These are phyloP conservation scores for Clinocottus analis DNA, from an alignment of 2,113 vertebrate genomes.

Conservation along the genomic window DNA sequence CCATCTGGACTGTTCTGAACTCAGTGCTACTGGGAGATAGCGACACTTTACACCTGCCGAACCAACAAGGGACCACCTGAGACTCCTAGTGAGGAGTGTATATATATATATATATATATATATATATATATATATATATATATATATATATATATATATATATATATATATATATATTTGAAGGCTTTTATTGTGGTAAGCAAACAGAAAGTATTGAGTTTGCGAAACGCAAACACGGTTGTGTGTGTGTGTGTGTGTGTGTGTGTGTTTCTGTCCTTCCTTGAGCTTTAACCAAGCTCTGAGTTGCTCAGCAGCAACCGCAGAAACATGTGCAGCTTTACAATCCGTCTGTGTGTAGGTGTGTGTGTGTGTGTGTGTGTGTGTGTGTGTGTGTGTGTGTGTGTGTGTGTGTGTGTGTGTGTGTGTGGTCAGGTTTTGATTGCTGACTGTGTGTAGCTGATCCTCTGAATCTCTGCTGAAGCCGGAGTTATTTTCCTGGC, in stretches of 20 bases:
- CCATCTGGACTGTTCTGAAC: neutral
- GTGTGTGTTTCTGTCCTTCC: neutral
- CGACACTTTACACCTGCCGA: neutral
- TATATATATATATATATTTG: too few relatives aligned
- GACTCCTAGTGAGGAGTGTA: too few relatives aligned
- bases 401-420: conserved; percentile 4
- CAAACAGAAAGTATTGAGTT: neutral
- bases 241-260: neutral
- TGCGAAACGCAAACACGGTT: neutral
- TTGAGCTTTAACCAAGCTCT: neutral
- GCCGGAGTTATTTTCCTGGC: conserved; percentile 38
- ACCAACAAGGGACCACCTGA: too few relatives aligned
- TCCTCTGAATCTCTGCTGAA: conserved; percentile 36
- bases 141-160: too few relatives aligned
- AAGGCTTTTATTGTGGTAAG: conserved; percentile 11
- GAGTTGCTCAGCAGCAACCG: neutral
- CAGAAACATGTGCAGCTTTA: conserved; percentile 6
- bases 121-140: too few relatives aligned
- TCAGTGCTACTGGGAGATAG: neutral
- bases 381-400: conserved; percentile 16
- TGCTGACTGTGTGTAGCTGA: conserved; percentile 10
- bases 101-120: too few relatives aligned
- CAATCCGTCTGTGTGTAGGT: neutral
- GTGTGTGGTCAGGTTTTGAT: neutral
- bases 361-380: conserved; percentile 7